phyloP scores from a whole-genome alignment of 2,797 vertebrate species.

The Argya squamiceps region DNA sequence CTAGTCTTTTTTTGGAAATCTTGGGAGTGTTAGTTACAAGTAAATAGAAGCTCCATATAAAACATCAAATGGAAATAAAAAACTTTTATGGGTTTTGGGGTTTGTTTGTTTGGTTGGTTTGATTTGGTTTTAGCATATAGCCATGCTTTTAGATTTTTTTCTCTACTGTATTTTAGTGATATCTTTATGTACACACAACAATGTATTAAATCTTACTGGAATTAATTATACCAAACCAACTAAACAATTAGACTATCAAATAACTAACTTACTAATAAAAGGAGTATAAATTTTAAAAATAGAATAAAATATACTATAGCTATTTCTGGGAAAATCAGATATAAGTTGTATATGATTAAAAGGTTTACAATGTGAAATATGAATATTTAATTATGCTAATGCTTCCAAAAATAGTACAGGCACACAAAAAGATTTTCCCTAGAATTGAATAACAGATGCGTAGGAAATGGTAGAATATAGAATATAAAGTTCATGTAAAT shows the following conservation, averaged over 20 bases:
- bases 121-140: neutral
- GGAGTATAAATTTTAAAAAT: neutral
- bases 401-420: neutral
- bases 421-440: neutral
- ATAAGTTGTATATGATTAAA: neutral
- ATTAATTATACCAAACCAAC: neutral
- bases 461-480: neutral
- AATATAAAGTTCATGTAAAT: neutral
- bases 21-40: neutral
- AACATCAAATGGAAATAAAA: neutral
- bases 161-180: neutral
- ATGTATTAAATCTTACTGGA: neutral
- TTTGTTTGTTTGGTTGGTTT: neutral
- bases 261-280: neutral
- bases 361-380: neutral
- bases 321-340: neutral
- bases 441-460: neutral
- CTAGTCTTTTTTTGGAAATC: neutral
- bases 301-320: neutral
- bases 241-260: neutral
- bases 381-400: neutral
- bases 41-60: neutral
- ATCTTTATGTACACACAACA: neutral
- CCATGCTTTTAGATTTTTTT: neutral
- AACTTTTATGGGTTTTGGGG: rapidly evolving